Percentiles rank a stretch among this genome's conserved stretches.
phyloP scores from a whole-genome alignment of 2,888 invertebrate species.

The Noctua janthina region DNA sequence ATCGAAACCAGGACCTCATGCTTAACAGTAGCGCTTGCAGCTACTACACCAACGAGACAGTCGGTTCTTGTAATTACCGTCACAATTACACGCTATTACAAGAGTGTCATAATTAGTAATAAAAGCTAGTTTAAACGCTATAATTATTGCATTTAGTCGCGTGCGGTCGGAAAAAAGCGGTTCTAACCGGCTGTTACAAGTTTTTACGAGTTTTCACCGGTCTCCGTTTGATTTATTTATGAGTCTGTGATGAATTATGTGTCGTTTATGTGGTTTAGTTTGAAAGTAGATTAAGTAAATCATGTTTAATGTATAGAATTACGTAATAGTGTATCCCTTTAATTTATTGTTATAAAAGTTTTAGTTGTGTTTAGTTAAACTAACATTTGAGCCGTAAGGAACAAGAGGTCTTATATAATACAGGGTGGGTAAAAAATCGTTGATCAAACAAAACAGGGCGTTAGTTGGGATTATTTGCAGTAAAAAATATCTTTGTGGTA shows the following conservation, averaged over 20 bases:
- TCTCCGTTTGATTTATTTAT: constrained; percentile 56
- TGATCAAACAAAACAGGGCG: too few relatives aligned
- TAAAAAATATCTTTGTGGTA: too few relatives aligned
- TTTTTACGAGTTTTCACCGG: constrained; percentile 56
- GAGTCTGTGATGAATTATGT: constrained; percentile 41
- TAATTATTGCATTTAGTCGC: constrained; percentile 66
- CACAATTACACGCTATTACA: constrained; percentile 66
- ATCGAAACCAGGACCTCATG: background rate
- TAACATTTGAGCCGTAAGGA: background rate
- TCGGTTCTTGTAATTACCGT: constrained; percentile 29
- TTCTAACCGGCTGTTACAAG: constrained; percentile 29
- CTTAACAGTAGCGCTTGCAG: background rate
- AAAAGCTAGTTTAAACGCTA: constrained; percentile 58
- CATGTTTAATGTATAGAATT: background rate
- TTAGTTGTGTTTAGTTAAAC: background rate
- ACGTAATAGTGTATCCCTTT: background rate
- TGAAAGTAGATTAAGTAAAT: constrained; percentile 13
- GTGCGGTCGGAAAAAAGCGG: constrained; percentile 59
- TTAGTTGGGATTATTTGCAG: too few relatives aligned
- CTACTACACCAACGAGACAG: background rate
- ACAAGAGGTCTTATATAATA: too few relatives aligned
- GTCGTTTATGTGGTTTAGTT: constrained; percentile 28
- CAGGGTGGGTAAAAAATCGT: too few relatives aligned
- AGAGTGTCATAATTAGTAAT: constrained; percentile 69
- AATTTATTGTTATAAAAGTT: background rate